Evolutionary conservation across 2,797 vertebrate species (phyloP), one percentile per base, ranked within the genome.

Genomic region (Enteromius argenteus): DNA sequence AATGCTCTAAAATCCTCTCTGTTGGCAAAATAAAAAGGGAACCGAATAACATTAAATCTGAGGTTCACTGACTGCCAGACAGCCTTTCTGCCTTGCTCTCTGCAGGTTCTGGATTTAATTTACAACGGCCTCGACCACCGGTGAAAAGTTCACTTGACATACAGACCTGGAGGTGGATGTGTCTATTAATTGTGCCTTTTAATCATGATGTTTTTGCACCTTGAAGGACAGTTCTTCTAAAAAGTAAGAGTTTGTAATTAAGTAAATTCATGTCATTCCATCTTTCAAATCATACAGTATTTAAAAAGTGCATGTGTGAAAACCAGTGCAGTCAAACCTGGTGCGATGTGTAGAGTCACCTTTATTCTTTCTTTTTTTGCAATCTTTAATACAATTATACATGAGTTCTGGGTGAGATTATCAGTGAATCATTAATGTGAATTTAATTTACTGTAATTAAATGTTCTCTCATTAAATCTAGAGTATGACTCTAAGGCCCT

Each of bases 1-100:
- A 62, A 81, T 64, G 56, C 27, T 19, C 39, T 72, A 37, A 73
- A 81, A 62, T 62, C 7, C 39, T 73, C 56, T 62, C 68, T 81
- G 30, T 35, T 73, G 80, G 68, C 39, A 62, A 72, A 60, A 73
- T 81, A 81, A 62, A 81, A 9, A 60, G 19, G n/a, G 39, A 51
- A 67, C 13, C 62, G 53, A 72, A 81, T 62, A 73, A 73, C 69
- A 81, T 62, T 62, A 73, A 9, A 81, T 60, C 79, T 44, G 37
- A 72, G n/a, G 53, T 32, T 13, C 23, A 58, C 5, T 23, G 19
- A 7, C 51, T 78, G 60, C 49, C 46, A 81, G 27, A 39, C 35
- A 69, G 37, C 23, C 9, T 71, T 69, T 71, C 35, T 71, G 37
- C 15, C 15, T 68, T 51, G 21, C 30, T 56, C 49, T 30, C 35